These are phyloP conservation scores for Notamacropus eugenii DNA, from an alignment of 2,797 vertebrate genomes.

Conservation along the genomic window DNA sequence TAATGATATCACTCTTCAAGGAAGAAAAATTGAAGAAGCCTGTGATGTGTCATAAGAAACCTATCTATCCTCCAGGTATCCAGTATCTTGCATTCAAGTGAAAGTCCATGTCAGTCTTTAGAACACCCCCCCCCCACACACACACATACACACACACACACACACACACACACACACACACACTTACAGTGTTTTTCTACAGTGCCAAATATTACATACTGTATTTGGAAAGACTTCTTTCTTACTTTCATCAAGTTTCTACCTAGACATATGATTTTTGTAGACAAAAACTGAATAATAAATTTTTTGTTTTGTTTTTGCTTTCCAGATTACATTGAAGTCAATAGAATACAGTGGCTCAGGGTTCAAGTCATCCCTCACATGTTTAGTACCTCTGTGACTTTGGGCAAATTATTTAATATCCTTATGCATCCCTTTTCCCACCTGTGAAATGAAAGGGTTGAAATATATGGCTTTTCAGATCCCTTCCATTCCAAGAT, in stretches of 20 bases:
- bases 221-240: background rate
- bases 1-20: background rate
- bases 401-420: background rate
- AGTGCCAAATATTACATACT: background rate
- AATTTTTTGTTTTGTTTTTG: background rate
- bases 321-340: background rate
- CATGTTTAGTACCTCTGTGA: background rate
- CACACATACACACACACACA: no score
- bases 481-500: background rate
- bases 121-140: background rate
- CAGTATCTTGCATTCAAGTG: background rate
- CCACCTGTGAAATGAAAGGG: background rate
- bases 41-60: background rate
- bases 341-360: background rate
- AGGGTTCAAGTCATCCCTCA: background rate
- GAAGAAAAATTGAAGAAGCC: background rate
- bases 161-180: no score
- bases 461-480: background rate
- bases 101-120: background rate
- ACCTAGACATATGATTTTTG: background rate
- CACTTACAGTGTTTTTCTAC: background rate
- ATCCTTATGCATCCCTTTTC: background rate
- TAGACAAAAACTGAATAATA: background rate
- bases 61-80: background rate
- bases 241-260: background rate